phyloP scores from a whole-genome alignment of 1,140 invertebrate genomes.

The Dendroctonus valens region DNA sequence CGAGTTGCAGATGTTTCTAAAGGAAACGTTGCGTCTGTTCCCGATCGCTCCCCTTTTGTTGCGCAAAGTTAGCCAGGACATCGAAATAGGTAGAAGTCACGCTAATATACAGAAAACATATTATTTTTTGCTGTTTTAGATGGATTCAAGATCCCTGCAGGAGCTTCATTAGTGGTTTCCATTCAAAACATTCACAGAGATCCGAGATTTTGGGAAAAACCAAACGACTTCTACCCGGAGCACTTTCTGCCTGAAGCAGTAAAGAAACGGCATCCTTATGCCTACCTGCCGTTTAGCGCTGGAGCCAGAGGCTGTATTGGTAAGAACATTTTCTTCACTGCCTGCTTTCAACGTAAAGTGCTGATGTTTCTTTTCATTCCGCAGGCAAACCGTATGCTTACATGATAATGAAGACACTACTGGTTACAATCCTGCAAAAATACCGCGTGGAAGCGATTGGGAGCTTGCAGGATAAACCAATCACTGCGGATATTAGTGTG shows the following conservation, averaged over 20 bases:
- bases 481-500: slow-evolving; percentile 34
- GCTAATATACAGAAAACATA: not conserved
- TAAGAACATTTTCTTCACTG: not conserved
- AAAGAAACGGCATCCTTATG: slow-evolving; percentile 60
- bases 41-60: slow-evolving; percentile 73
- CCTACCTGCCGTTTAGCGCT: slow-evolving; percentile 75
- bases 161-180: slow-evolving; percentile 56
- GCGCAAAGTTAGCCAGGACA: slow-evolving; percentile 60
- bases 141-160: slow-evolving; percentile 54
- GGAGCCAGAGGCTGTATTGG: slow-evolving; percentile 71
- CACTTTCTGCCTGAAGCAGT: slow-evolving; percentile 68
- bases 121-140: slow-evolving; percentile 42
- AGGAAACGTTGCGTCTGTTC: slow-evolving; percentile 66
- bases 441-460: slow-evolving; percentile 31
- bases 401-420: slow-evolving; percentile 34
- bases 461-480: slow-evolving; percentile 25
- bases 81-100: slow-evolving; percentile 53
- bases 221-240: slow-evolving; percentile 74
- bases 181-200: slow-evolving; percentile 67
- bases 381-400: slow-evolving; percentile 34
- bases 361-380: slow-evolving; percentile 3
- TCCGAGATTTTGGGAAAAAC: slow-evolving; percentile 64
- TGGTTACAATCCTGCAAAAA: slow-evolving; percentile 31
- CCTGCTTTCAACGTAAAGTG: not conserved
- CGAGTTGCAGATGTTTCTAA: slow-evolving; percentile 72